Evolutionary conservation across 2,113 vertebrate species (phyloP).

Genomic region (Damaliscus lunatus): DNA sequence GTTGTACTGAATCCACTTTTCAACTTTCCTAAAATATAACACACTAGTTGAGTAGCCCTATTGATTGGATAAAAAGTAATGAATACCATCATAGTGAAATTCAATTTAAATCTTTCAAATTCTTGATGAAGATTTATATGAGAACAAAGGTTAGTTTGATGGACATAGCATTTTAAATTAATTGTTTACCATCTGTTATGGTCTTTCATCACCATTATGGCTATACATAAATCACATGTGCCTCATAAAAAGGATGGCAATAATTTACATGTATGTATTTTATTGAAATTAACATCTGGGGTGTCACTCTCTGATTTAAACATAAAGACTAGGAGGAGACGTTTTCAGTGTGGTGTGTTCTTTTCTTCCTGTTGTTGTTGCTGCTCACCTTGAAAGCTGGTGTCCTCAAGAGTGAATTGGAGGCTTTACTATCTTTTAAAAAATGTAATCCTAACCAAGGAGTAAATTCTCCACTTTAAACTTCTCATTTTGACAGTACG

Average conservation of each 20-base stretch:
- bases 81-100: not conserved
- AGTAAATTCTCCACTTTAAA: not conserved
- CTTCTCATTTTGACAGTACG: not conserved
- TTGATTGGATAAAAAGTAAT: not conserved
- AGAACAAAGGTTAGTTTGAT: constrained; percentile 53
- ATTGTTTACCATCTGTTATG: constrained; percentile 48
- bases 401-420: not conserved
- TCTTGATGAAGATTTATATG: constrained; percentile 34
- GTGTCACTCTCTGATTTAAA: constrained; percentile 1
- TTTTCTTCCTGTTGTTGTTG: not conserved
- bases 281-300: constrained; percentile 16
- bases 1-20: not conserved
- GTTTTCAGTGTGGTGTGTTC: not conserved
- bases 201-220: constrained; percentile 37
- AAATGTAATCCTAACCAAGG: not conserved
- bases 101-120: not conserved
- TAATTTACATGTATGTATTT: constrained; percentile 34
- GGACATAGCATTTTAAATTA: constrained; percentile 61
- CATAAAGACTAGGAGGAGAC: not conserved
- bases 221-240: constrained; percentile 59
- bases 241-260: constrained; percentile 45
- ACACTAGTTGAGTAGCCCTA: not conserved
- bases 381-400: not conserved
- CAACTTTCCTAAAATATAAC: not conserved
- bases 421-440: not conserved